Conservation (phyloP, 2,797 vertebrate genomes). For the Sebastes trivittatus region DNA sequence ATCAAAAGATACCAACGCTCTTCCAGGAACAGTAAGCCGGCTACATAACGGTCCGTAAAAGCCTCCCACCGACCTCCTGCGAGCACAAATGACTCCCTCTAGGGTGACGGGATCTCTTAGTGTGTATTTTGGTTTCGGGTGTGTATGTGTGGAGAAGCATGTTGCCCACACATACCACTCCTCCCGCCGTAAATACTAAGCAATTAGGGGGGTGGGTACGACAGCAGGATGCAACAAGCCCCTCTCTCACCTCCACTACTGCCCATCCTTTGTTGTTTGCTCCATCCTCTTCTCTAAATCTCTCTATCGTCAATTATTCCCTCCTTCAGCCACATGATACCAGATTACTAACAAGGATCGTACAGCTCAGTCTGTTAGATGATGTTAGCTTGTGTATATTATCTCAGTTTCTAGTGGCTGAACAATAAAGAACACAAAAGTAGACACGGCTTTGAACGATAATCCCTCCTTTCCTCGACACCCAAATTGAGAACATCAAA, state of each 20-base stretch:
- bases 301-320: slow-evolving; percentile 37
- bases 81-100: slow-evolving; percentile 75
- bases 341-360: slow-evolving; percentile 23
- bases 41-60: slow-evolving; percentile 75
- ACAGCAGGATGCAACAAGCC: slow-evolving; percentile 61
- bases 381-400: background rate
- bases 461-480: background rate
- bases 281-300: background rate
- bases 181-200: slow-evolving; percentile 60
- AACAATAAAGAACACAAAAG: background rate
- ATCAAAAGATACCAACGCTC: slow-evolving; percentile 78
- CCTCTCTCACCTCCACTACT: slow-evolving; percentile 27
- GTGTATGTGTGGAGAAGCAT: slow-evolving; percentile 51
- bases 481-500: slow-evolving; percentile 13
- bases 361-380: background rate
- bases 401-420: background rate
- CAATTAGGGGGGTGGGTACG: slow-evolving; percentile 50
- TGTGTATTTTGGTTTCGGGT: slow-evolving; percentile 62
- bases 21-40: slow-evolving; percentile 76
- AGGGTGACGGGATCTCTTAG: slow-evolving; percentile 65
- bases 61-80: slow-evolving; percentile 69
- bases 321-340: slow-evolving; percentile 7
- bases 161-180: slow-evolving; percentile 62
- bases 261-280: background rate
- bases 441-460: background rate